Evolutionary conservation across 2,113 vertebrate genomes (phyloP), one percentile per base, ranked within the genome.

Genomic region (Xiphophorus maculatus): DNA sequence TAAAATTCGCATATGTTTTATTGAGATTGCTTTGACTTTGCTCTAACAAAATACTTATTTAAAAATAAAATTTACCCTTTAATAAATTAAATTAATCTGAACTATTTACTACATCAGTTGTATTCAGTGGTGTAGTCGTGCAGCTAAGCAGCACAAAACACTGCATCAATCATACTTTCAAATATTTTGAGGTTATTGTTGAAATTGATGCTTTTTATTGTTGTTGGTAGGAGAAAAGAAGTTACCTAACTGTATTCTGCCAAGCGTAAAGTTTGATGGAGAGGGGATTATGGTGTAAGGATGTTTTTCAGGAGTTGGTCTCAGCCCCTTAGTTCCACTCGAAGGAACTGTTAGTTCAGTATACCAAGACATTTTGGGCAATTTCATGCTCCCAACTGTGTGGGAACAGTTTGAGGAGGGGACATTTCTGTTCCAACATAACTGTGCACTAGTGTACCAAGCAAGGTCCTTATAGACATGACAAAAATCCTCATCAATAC

Each of bases 1-100:
- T 63, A 71, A 10, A 7, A 61, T 10, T 60, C 14, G 27, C 5
- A 69, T 15, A 60, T n/a, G 37, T 74, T 22, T 81, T 63, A 61
- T 51, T 37, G 60, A 65, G 32, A 67, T 69, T 67, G 48, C 25
- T 14, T 40, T 69, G 35, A 63, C 62, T 63, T 37, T 28, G 19
- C 9, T 35, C 44, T 17, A 48, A 5, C 44, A 19, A 1, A 48
- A 6, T 17, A 19, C 44, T 1, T 15, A 14, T 19, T 5, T 48
- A 48, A 48, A 48, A 19, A 17, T 48, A 48, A 48, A 44, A 48
- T 6, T 4, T 48, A 19, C 17, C 3, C 4, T 48, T 48, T 48
- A 48, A 42, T 42, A 13, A 4, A 15, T 15, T 42, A 1, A 14
- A 42, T 15, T 42, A 15, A 42, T 42, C 13, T 42, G 4, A 15